A percentile compares a stretch with the other conserved stretches of the same genome.
phyloP scores from a whole-genome alignment of 37 sponge, comb jelly and placozoan genomes.

The Spongilla lacustris region DNA sequence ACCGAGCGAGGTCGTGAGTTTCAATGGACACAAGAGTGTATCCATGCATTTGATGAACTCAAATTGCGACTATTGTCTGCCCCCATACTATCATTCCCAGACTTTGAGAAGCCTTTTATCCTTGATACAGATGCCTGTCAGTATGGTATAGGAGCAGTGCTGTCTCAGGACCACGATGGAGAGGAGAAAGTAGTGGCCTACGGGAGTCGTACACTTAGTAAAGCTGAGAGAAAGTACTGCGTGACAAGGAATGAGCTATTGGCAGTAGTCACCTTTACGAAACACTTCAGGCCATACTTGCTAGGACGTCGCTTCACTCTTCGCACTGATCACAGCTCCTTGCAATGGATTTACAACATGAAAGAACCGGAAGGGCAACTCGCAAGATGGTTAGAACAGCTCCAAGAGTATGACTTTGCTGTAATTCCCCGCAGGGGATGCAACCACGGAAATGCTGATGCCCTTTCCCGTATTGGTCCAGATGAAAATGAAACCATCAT shows the following conservation, averaged over 20 bases:
- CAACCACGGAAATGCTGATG: constrained; percentile 41
- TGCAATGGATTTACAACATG: constrained; percentile 28
- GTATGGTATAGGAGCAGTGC: constrained; percentile 31
- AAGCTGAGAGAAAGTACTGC: constrained; percentile 35
- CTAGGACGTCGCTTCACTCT: background rate
- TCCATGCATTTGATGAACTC: constrained; percentile 22
- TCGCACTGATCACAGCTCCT: constrained; percentile 26
- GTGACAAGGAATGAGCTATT: constrained; percentile 35
- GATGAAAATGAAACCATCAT: background rate
- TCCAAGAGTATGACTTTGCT: constrained; percentile 31
- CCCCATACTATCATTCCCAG: constrained; percentile 30
- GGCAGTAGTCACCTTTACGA: constrained; percentile 19
- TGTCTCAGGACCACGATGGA: constrained; percentile 29
- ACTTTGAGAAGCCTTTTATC: constrained; percentile 8
- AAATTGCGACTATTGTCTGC: background rate
- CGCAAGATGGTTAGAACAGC: constrained; percentile 33
- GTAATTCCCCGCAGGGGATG: constrained; percentile 31
- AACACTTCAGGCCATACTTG: constrained; percentile 28
- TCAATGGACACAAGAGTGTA: constrained; percentile 18
- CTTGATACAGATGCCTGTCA: constrained; percentile 38
- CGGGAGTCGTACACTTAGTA: constrained; percentile 7
- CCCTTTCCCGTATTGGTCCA: constrained; percentile 20
- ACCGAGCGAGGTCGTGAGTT: background rate
- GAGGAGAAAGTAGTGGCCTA: constrained; percentile 25
- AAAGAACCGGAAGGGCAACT: constrained; percentile 41